These are phyloP conservation scores for Pectinophora gossypiella DNA, from an alignment of 1,140 invertebrate species.

Conservation along the genomic window DNA sequence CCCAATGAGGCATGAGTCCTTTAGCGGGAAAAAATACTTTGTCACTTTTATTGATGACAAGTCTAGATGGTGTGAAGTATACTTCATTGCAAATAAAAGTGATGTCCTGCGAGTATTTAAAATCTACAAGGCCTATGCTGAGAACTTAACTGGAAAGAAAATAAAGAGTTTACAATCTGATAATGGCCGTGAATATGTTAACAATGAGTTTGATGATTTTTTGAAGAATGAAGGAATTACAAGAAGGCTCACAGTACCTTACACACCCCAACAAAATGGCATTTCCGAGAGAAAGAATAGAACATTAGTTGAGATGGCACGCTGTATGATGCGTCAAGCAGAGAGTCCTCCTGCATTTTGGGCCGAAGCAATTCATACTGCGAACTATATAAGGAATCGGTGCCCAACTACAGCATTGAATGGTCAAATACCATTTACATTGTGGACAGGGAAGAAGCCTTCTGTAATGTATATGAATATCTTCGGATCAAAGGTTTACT, in stretches of 20 bases:
- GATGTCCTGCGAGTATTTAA: slow-evolving; percentile 18
- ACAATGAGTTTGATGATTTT: slow-evolving; percentile 10
- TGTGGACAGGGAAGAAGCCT: slow-evolving; percentile 6
- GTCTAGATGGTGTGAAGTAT: slow-evolving; percentile 11
- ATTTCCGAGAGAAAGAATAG: slow-evolving; percentile 20
- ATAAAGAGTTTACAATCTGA: slow-evolving; percentile 20
- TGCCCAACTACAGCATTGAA: slow-evolving; percentile 12
- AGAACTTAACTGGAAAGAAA: slow-evolving; percentile 12
- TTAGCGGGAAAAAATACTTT: slow-evolving; percentile 15
- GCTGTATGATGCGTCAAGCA: slow-evolving; percentile 16
- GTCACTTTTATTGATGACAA: slow-evolving; percentile 23
- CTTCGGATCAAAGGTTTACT: slow-evolving; percentile 19
- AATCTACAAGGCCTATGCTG: slow-evolving; percentile 12
- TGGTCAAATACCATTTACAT: slow-evolving; percentile 13
- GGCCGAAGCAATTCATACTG: slow-evolving; percentile 19
- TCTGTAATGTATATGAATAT: slow-evolving; percentile 13
- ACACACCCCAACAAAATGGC: slow-evolving; percentile 22
- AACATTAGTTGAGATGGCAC: slow-evolving; percentile 16
- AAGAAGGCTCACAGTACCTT: slow-evolving; percentile 14
- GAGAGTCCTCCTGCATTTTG: slow-evolving; percentile 17
- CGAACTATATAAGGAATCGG: slow-evolving; percentile 21
- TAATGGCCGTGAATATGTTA: slow-evolving; percentile 20
- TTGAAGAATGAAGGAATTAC: slow-evolving; percentile 19
- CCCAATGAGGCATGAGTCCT: neutral
- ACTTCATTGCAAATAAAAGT: slow-evolving; percentile 14